A percentile compares a stretch with the other conserved stretches of the same genome.
These are phyloP conservation scores for Gambusia affinis DNA, from an alignment of 2,113 vertebrate species.

Conservation along the genomic window DNA sequence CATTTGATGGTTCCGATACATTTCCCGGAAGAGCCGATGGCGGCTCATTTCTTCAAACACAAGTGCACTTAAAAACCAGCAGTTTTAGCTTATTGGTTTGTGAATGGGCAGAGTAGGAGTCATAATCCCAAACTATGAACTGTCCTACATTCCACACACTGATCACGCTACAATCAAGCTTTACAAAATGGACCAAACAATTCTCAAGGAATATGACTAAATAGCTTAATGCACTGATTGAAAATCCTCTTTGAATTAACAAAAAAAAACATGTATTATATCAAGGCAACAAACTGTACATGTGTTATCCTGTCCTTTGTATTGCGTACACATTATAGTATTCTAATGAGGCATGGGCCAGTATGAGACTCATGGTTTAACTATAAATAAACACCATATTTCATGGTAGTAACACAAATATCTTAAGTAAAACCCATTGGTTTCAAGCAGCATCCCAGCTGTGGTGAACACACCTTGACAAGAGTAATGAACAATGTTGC, in stretches of 20 bases:
- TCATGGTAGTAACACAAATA: not conserved
- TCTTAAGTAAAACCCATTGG: too few species aligned
- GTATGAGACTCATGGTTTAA: not conserved
- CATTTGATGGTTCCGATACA: slow-evolving; percentile 34
- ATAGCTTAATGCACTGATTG: slow-evolving; percentile 78
- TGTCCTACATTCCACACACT: slow-evolving; percentile 58
- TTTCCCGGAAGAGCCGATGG: slow-evolving; percentile 32
- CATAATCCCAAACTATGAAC: slow-evolving; percentile 47
- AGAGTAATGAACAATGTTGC: too few species aligned
- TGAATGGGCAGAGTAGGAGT: slow-evolving; percentile 37
- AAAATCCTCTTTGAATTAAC: slow-evolving; percentile 52
- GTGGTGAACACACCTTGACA: too few species aligned
- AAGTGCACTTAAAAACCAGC: slow-evolving; percentile 74
- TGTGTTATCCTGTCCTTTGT: slow-evolving; percentile 47
- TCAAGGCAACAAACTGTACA: slow-evolving; percentile 72
- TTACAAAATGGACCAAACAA: slow-evolving; percentile 33
- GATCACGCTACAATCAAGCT: slow-evolving; percentile 62
- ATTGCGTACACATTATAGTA: slow-evolving; percentile 54
- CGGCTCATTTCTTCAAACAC: slow-evolving; percentile 44
- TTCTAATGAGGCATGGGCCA: slow-evolving; percentile 25
- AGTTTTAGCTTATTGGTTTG: slow-evolving; percentile 51
- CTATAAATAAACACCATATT: not conserved
- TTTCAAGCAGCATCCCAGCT: too few species aligned
- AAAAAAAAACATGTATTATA: slow-evolving; percentile 25
- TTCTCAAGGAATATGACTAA: slow-evolving; percentile 46